Evolutionary conservation across 2,888 invertebrate species (phyloP).

Genomic region (Ochropacha duplaris): DNA sequence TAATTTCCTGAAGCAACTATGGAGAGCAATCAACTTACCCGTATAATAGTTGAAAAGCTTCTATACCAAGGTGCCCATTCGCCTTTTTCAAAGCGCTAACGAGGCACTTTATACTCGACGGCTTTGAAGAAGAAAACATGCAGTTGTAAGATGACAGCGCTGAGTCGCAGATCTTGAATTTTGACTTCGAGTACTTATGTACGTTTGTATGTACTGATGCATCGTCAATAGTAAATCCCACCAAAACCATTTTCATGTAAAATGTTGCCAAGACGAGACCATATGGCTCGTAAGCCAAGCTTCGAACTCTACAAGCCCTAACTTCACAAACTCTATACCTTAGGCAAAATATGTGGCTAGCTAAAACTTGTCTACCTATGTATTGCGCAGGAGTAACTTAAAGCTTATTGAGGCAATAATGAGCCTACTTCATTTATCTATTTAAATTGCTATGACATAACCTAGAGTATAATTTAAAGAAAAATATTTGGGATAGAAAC

Average conservation of each 20-base stretch:
- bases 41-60: constrained; percentile 55
- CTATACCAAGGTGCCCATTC: constrained; percentile 37
- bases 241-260: too few relatives aligned
- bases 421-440: not conserved
- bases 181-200: not conserved
- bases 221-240: not conserved
- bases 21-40: constrained; percentile 56
- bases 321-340: too few relatives aligned
- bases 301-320: too few relatives aligned
- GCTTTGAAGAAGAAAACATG: constrained; percentile 31
- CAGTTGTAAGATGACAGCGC: not conserved
- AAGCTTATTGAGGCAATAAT: too few relatives aligned
- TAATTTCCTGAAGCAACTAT: constrained; percentile 41
- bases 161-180: not conserved
- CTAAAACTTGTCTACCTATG: too few relatives aligned
- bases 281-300: too few relatives aligned
- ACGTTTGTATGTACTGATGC: too few relatives aligned
- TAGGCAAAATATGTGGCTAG: too few relatives aligned
- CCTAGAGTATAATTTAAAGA: not conserved
- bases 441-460: too few relatives aligned
- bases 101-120: constrained; percentile 56
- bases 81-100: constrained; percentile 69
- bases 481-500: not conserved
- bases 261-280: too few relatives aligned
- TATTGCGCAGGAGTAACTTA: too few relatives aligned